Percentiles rank a stretch among this genome's conserved stretches.
Evolutionary conservation across 2,888 invertebrate species (phyloP).

Genomic region (Lasioglossum lativentre): DNA sequence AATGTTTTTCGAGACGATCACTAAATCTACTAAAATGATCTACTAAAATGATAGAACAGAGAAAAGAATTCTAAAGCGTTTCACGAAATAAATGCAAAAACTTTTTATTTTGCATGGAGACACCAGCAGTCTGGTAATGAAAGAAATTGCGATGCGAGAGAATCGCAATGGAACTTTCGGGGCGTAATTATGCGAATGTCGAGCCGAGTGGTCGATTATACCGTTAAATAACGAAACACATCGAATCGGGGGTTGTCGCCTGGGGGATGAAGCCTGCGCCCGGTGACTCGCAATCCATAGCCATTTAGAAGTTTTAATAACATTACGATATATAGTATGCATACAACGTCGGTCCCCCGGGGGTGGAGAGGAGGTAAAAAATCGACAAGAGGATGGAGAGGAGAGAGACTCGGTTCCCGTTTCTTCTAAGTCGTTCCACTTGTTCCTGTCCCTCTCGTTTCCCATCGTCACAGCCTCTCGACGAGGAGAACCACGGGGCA

Average conservation of each 20-base stretch:
- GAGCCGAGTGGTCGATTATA: conserved; percentile 23
- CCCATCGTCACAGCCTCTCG: conserved; percentile 65
- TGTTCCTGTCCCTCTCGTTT: conserved; percentile 67
- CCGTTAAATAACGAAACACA: conserved; percentile 43
- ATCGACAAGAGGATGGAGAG: conserved; percentile 80
- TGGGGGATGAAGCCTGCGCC: conserved; percentile 69
- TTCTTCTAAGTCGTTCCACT: conserved; percentile 71
- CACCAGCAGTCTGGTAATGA: too few relatives aligned
- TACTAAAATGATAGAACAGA: too few relatives aligned
- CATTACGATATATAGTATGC: conserved; percentile 80
- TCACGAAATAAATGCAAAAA: too few relatives aligned
- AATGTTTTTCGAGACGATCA: too few relatives aligned
- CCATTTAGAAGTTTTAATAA: conserved; percentile 84
- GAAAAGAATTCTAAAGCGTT: too few relatives aligned
- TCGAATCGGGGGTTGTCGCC: not conserved
- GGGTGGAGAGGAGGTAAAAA: conserved; percentile 70
- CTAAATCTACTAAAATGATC: too few relatives aligned
- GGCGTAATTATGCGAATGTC: not conserved
- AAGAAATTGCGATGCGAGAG: too few relatives aligned
- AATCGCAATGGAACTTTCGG: not conserved
- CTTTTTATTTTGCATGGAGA: too few relatives aligned
- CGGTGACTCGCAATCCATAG: conserved; percentile 75
- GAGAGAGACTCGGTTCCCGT: conserved; percentile 52
- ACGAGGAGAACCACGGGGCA: conserved; percentile 72
- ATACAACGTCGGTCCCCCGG: conserved; percentile 57